A percentile compares a stretch with the other conserved stretches of the same genome.
phyloP scores from a whole-genome alignment of 2,797 vertebrate genomes.

The Channa striata region DNA sequence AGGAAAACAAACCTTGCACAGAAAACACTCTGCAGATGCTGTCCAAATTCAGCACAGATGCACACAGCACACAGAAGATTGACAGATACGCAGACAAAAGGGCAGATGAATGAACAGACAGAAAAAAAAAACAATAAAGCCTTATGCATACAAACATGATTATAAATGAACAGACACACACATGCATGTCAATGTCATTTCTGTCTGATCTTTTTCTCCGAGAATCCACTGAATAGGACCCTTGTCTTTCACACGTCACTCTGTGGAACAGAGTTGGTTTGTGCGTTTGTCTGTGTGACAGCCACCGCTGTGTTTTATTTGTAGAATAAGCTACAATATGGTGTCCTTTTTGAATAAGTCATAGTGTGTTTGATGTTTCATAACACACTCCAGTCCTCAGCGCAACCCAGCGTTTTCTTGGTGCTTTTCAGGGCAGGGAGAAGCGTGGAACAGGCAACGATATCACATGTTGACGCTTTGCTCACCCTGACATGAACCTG shows the following conservation, averaged over 20 bases:
- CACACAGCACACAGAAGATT: slow-evolving; percentile 58
- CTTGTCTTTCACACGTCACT: slow-evolving; percentile 38
- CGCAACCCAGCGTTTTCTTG: slow-evolving; percentile 37
- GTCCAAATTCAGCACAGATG: slow-evolving; percentile 69
- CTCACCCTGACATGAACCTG: slow-evolving; percentile 28
- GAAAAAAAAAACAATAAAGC: slow-evolving; percentile 43
- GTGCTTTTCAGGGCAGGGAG: slow-evolving; percentile 42
- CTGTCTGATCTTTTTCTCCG: slow-evolving; percentile 32
- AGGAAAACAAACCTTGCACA: slow-evolving; percentile 64
- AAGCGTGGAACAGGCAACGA: slow-evolving; percentile 35
- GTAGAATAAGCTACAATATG: slow-evolving; percentile 56
- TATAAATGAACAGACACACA: slow-evolving; percentile 48
- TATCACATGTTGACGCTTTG: slow-evolving; percentile 20
- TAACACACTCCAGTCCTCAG: slow-evolving; percentile 40
- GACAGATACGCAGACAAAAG: slow-evolving; percentile 59
- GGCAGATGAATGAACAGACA: slow-evolving; percentile 66
- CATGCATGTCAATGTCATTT: slow-evolving; percentile 43
- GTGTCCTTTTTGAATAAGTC: slow-evolving; percentile 62
- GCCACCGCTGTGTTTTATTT: slow-evolving; percentile 56
- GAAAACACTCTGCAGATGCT: slow-evolving; percentile 68
- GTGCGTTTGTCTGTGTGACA: slow-evolving; percentile 47
- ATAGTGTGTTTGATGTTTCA: slow-evolving; percentile 55
- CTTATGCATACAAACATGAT: slow-evolving; percentile 55
- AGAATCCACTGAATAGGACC: slow-evolving; percentile 34
- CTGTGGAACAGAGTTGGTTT: slow-evolving; percentile 32